These are phyloP conservation scores for Julus scandinavius DNA, from an alignment of 2,888 invertebrate genomes.

Conservation along the genomic window DNA sequence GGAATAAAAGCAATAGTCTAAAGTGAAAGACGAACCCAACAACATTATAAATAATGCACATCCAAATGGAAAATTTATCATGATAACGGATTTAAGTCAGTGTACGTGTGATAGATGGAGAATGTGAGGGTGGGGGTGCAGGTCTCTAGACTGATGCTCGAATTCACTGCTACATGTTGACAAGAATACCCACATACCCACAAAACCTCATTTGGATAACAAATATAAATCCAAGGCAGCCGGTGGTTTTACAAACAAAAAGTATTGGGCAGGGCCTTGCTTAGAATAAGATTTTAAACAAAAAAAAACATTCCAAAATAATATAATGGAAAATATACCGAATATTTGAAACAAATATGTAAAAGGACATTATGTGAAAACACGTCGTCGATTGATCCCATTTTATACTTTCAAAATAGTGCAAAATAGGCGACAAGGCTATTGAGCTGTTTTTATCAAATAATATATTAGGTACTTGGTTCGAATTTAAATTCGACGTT, in stretches of 20 bases:
- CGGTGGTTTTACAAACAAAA: conserved; percentile 11
- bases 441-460: neutral
- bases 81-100: conserved; percentile 39
- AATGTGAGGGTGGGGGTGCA: neutral
- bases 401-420: neutral
- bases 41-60: conserved; percentile 42
- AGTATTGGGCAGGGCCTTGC: neutral
- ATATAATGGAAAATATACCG: neutral
- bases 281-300: neutral
- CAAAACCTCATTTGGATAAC: conserved; percentile 6
- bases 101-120: conserved; percentile 30
- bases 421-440: neutral
- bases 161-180: neutral
- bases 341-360: neutral
- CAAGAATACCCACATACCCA: neutral
- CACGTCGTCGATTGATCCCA: neutral
- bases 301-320: neutral
- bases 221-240: conserved; percentile 18
- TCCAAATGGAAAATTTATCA: conserved; percentile 42
- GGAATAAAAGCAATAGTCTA: conserved; percentile 28
- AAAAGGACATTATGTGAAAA: neutral
- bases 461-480: too few species aligned
- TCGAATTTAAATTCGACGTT: neutral
- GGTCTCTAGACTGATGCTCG: neutral
- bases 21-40: conserved; percentile 34